phyloP scores from a whole-genome alignment of 2,888 invertebrate genomes.

The Mythimna loreyi region DNA sequence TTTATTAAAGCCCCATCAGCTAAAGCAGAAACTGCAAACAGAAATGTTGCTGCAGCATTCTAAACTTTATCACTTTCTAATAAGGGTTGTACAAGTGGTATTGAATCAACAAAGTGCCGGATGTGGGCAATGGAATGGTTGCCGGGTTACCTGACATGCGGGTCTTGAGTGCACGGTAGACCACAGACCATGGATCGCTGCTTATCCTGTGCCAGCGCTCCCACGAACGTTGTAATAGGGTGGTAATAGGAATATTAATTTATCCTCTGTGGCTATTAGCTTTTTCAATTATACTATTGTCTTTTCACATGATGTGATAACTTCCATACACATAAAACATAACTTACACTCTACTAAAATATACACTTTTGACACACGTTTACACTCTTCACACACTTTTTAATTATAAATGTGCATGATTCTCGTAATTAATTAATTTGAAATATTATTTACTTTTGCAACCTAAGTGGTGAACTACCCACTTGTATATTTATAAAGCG shows the following conservation, averaged over 20 bases:
- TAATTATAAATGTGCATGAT: too few species aligned
- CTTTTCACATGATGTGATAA: too few species aligned
- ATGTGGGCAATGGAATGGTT: constrained; percentile 59
- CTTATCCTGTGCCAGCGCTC: constrained; percentile 6
- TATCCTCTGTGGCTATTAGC: constrained; percentile 1
- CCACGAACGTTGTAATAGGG: constrained; percentile 13
- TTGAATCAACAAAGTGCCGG: constrained; percentile 59
- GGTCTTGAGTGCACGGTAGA: constrained; percentile 47
- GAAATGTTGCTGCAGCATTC: constrained; percentile 11
- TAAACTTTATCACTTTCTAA: constrained; percentile 15
- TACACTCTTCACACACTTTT: too few species aligned
- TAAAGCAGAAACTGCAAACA: constrained; percentile 50
- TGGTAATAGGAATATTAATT: neutral
- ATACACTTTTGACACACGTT: too few species aligned
- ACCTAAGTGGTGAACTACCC: too few species aligned
- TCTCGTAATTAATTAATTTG: too few species aligned
- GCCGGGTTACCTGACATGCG: constrained; percentile 60
- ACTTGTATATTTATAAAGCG: too few species aligned
- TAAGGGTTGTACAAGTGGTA: constrained; percentile 21
- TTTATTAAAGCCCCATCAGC: constrained; percentile 52
- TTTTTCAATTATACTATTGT: constrained; percentile 7
- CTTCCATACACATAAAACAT: too few species aligned
- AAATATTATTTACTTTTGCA: too few species aligned
- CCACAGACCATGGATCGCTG: constrained; percentile 31
- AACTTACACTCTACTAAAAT: too few species aligned